A percentile compares a stretch with the other conserved stretches of the same genome.
phyloP scores from a whole-genome alignment of 2,888 invertebrate species.

The Lasioglossum figueresi region DNA sequence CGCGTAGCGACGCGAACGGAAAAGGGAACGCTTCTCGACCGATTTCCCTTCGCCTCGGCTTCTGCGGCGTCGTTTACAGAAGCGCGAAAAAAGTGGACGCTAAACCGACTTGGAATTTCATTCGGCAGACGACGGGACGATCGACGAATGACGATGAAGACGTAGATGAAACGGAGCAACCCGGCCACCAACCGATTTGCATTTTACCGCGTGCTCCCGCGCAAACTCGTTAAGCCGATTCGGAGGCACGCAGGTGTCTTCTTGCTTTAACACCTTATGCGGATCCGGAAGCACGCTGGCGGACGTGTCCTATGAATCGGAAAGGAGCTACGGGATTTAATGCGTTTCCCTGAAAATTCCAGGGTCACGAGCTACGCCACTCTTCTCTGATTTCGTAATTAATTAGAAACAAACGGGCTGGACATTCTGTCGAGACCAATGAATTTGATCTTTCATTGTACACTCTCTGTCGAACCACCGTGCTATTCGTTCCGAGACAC shows the following conservation, averaged over 20 bases:
- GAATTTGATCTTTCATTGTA: background rate
- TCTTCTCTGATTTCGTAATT: background rate
- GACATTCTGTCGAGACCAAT: background rate
- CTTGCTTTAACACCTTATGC: conserved; percentile 15
- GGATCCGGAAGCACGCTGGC: background rate
- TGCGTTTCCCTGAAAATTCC: background rate
- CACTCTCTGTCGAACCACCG: background rate
- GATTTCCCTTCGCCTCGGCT: background rate
- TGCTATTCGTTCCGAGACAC: background rate
- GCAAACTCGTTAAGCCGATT: conserved; percentile 7
- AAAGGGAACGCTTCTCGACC: conserved; percentile 2
- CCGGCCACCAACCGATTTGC: background rate
- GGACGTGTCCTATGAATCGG: conserved; percentile 5
- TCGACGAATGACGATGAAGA: conserved; percentile 17
- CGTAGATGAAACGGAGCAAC: conserved; percentile 7
- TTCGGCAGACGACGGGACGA: background rate
- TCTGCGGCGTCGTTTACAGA: conserved; percentile 8
- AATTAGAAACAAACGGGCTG: background rate
- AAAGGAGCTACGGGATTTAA: background rate
- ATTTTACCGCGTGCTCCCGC: conserved; percentile 2
- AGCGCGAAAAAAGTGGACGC: background rate
- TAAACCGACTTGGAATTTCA: conserved; percentile 12
- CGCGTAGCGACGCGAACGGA: conserved; percentile 12
- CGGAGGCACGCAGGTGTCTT: background rate
- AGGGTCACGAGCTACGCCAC: background rate